Evolutionary conservation across 2,113 vertebrate genomes (phyloP), one percentile per base, ranked within the genome.

Genomic region (Lipophrys pholis): DNA sequence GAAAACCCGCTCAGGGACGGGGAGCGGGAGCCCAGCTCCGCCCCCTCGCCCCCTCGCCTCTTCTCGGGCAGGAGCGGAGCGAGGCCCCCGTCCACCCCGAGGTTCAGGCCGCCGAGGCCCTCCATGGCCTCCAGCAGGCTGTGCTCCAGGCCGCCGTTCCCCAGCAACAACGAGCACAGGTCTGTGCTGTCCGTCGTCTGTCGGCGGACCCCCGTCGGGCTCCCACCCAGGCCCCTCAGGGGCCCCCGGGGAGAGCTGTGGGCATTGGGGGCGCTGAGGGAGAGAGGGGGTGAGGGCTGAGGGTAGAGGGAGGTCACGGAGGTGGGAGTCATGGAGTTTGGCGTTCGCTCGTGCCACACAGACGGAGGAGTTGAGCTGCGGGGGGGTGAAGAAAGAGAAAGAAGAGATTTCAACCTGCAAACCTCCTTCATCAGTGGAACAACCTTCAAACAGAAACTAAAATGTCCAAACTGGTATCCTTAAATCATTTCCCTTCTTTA

Each of bases 41-140:
- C 94, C 5, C 91, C 93, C 73, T 97, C 97, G 0, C 92, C 93
- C 12, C 87, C 89, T 4, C 41, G 93, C 85, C 94, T 96, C 87
- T 98, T 99, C 90, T 97, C 95, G 0, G 96, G 96, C 59, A 98
- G 92, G 52, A 97, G 88, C 0, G 95, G 95, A 0, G 96, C 94
- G 3, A 94, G 95, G 40, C 85, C 64, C 16, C 45, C 90, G 8
- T 90, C 86, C 3, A 75, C 90, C 70, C 60, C 84, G 63, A 92
- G 85, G 64, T 63, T 92, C 84, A 93, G 91, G 43, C 85, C 90
- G 55, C 78, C 89, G 0, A 93, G 93, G 52, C 94, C 94, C 59
- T 94, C 90, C 40, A 89, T 54, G 14, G 83, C 89, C 0, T 91
- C 84, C 84, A 95, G 78, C 38, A 96, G 93, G 88, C 86, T 90